A percentile compares a stretch with the other conserved stretches of the same genome.
phyloP scores from a whole-genome alignment of 2,113 vertebrate species.

The Bostrychus sinensis region DNA sequence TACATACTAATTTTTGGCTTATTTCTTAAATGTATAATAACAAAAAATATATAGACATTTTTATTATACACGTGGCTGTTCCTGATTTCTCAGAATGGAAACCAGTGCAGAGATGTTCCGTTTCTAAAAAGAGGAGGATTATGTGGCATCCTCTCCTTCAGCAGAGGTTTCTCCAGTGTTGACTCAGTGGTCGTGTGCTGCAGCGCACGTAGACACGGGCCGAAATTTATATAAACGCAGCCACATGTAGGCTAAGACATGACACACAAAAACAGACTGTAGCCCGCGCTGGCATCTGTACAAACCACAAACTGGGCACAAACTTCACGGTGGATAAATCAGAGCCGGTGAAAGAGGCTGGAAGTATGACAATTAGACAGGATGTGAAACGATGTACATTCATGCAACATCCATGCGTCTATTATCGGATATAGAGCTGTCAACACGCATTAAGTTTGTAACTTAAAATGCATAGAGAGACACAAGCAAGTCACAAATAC shows the following conservation, averaged over 20 bases:
- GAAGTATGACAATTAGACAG: background rate
- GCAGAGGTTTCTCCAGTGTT: background rate
- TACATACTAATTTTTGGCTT: too few species aligned
- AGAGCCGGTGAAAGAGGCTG: background rate
- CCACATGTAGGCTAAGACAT: background rate
- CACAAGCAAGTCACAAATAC: too few species aligned
- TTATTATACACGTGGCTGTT: too few species aligned
- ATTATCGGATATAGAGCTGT: background rate
- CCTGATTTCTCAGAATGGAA: too few species aligned
- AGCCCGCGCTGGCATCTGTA: background rate
- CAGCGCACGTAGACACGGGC: constrained; percentile 22
- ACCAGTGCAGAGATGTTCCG: background rate
- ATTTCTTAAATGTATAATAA: too few species aligned
- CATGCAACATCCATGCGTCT: too few species aligned
- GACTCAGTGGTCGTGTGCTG: constrained; percentile 4
- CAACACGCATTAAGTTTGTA: background rate
- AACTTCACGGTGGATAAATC: background rate
- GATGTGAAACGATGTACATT: too few species aligned
- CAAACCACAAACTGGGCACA: background rate
- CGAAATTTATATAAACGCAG: background rate
- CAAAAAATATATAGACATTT: too few species aligned
- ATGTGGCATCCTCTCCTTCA: background rate
- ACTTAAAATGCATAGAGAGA: too few species aligned
- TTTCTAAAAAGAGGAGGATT: background rate
- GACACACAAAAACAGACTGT: background rate